phyloP scores from a whole-genome alignment of 2,113 vertebrate genomes.

The Cettia cetti region DNA sequence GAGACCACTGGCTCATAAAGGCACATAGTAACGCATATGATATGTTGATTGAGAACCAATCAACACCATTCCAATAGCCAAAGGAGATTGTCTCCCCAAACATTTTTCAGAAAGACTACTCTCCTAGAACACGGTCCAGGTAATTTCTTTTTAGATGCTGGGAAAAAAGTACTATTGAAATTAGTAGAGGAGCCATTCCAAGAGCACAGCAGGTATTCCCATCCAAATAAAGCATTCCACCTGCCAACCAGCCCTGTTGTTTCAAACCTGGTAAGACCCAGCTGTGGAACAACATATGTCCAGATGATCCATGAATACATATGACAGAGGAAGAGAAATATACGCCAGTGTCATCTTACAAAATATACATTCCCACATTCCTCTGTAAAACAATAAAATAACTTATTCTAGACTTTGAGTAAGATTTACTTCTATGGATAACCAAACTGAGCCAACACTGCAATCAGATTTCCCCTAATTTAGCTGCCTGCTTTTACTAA shows the following conservation, averaged over 20 bases:
- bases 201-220: neutral
- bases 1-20: neutral
- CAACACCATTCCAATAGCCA: neutral
- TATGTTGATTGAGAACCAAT: neutral
- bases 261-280: neutral
- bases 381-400: neutral
- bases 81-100: neutral
- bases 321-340: neutral
- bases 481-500: neutral
- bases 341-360: fast-evolving
- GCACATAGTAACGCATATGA: neutral
- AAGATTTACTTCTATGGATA: neutral
- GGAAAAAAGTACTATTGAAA: neutral
- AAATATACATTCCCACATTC: neutral
- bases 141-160: neutral
- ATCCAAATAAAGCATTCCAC: neutral
- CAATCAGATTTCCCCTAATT: neutral
- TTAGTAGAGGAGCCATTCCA: neutral
- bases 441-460: neutral
- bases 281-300: neutral
- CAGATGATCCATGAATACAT: neutral
- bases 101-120: neutral
- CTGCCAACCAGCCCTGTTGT: neutral
- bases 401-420: neutral
- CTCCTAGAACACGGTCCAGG: neutral